phyloP scores from a whole-genome alignment of 2,888 invertebrate species.

The Pristionchus maxplancki region DNA sequence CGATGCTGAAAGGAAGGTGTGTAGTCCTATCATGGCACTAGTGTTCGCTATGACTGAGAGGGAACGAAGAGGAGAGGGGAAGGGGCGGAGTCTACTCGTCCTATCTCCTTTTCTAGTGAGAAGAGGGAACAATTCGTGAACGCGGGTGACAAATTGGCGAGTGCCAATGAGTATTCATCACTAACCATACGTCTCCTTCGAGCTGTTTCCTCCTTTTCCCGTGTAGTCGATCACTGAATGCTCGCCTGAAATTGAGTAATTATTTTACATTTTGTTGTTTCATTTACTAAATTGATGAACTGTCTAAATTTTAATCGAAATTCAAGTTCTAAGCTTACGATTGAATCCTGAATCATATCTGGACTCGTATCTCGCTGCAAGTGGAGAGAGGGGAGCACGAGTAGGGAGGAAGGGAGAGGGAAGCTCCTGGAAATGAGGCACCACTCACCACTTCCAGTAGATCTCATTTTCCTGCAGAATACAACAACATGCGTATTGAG shows the following conservation, averaged over 20 bases:
- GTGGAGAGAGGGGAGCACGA: background rate
- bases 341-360: background rate
- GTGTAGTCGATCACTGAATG: background rate
- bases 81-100: background rate
- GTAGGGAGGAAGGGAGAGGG: background rate
- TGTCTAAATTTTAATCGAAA: too few relatives aligned
- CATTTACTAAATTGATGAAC: too few relatives aligned
- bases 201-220: background rate
- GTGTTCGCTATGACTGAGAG: conserved; percentile 18
- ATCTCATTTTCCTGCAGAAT: background rate
- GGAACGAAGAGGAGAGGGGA: background rate
- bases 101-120: background rate
- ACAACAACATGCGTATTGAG: background rate
- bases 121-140: conserved; percentile 10
- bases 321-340: too few relatives aligned
- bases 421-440: background rate
- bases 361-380: background rate
- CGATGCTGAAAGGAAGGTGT: background rate
- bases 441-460: background rate
- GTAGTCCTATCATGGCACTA: background rate
- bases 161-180: background rate
- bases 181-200: background rate
- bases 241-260: background rate
- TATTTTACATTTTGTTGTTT: too few relatives aligned
- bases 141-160: background rate